Evolutionary conservation across 2,797 vertebrate species (phyloP), one percentile per base, ranked within the genome.

Genomic region (Podarcis lilfordi): DNA sequence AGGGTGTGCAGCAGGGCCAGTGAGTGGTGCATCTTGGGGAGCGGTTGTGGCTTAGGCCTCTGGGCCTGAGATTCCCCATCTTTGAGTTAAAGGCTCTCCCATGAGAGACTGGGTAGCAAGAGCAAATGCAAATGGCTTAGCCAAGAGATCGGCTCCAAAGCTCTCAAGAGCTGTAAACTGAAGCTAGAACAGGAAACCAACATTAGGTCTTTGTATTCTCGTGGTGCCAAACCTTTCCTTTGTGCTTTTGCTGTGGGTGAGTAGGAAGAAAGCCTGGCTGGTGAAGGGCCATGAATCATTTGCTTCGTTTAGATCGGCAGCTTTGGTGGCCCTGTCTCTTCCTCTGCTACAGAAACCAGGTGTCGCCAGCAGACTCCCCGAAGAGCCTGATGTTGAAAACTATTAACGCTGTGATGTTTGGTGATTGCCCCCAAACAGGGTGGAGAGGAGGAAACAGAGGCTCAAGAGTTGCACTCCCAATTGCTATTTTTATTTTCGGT

Each of bases 331-430:
- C 81, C 4, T 86, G 37, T 85, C 71, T 81, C 3, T 4, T 74
- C 92, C 85, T 66, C 69, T 82, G n/a, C 80, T 86, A 77, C 45
- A 77, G 88, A 85, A 90, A 93, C 59, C 84, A 94, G 87, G 86
- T 91, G 89, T 80, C 71, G 80, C 86, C 85, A 94, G 64, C 10
- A 88, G 35, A 88, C 76, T 61, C 6, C 0, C 0, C 71, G 89
- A 92, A 85, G 43, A 74, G 91, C 88, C 89, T 82, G 80, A 81
- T 25, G 37, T 15, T 40, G 80, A 27, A 35, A 68, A 82, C 37
- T 11, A 40, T 13, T 43, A 35, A 66, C 9, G 19, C 19, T 35
- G 13, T 40, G 61, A 37, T 7, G 13, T 61, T 66, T 81, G 80
- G 35, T n/a, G 64, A 29, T 50, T 50, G 27, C 3, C 10, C 37